Percentiles rank a stretch among this genome's conserved stretches.
Evolutionary conservation across 2,113 vertebrate species (phyloP).

Genomic region (Nymphicus hollandicus): DNA sequence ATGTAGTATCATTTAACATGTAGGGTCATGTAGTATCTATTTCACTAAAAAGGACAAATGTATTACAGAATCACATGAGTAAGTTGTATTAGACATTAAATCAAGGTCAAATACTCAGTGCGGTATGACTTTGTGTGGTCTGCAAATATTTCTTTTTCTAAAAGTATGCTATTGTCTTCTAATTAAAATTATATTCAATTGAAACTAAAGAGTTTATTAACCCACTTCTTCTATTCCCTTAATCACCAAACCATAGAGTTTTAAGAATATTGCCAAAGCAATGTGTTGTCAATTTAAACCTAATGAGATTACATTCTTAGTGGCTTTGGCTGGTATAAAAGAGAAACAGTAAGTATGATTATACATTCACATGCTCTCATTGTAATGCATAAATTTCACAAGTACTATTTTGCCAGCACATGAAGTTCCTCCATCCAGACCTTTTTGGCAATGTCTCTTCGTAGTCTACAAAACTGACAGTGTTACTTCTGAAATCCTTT

Average conservation of each 20-base stretch:
- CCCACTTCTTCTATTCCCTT: neutral
- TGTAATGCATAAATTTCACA: slow-evolving; percentile 46
- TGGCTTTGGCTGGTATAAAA: slow-evolving; percentile 18
- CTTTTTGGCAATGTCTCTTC: neutral
- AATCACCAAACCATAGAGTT: slow-evolving; percentile 20
- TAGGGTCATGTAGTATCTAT: neutral
- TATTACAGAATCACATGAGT: neutral
- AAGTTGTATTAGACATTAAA: neutral
- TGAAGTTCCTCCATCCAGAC: neutral
- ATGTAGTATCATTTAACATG: neutral
- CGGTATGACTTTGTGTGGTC: neutral
- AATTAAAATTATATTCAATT: slow-evolving; percentile 4
- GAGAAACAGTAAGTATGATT: neutral
- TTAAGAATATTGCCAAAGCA: slow-evolving; percentile 31
- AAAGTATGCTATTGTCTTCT: slow-evolving; percentile 4
- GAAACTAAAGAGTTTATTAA: slow-evolving; percentile 17
- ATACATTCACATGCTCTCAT: neutral
- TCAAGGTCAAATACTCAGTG: neutral
- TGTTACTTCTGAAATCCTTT: neutral
- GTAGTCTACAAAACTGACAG: neutral
- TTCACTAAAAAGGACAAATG: neutral
- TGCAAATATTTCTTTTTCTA: neutral
- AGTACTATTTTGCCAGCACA: neutral
- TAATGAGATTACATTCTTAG: slow-evolving; percentile 56
- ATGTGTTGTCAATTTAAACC: slow-evolving; percentile 38